phyloP scores from a whole-genome alignment of 2,113 vertebrate species.

The Poicephalus meyeri region DNA sequence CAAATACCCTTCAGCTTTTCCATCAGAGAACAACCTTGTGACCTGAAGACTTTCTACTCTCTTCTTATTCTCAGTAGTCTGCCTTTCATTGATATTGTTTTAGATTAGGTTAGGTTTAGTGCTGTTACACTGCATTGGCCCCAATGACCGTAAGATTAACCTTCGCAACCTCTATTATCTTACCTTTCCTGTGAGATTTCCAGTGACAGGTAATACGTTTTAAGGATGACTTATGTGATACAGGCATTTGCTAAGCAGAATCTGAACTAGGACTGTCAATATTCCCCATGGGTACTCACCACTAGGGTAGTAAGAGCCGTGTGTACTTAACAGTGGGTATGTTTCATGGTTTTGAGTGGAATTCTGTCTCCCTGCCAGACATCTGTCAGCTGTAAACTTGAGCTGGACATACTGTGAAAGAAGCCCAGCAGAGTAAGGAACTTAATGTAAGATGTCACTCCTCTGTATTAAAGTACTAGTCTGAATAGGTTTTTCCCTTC shows the following conservation, averaged over 20 bases:
- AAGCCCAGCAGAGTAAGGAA: background rate
- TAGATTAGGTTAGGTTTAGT: background rate
- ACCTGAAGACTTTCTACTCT: background rate
- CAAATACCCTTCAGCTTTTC: background rate
- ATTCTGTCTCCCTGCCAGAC: background rate
- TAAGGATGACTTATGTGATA: background rate
- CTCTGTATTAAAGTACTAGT: background rate
- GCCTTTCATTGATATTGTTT: background rate
- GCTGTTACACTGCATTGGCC: background rate
- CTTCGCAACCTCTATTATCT: background rate
- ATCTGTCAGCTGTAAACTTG: background rate
- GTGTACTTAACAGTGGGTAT: background rate
- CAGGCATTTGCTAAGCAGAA: background rate
- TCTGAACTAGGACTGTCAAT: background rate
- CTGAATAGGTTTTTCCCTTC: background rate
- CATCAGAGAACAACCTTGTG: background rate
- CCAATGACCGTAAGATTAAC: background rate
- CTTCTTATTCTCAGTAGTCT: background rate
- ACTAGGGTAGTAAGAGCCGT: background rate
- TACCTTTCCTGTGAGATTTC: background rate
- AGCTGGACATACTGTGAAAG: background rate
- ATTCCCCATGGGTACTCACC: background rate
- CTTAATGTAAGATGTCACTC: background rate
- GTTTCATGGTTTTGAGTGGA: background rate
- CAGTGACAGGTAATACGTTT: background rate